These are phyloP conservation scores for Mormyrus proboscirostris DNA, from an alignment of 2,797 vertebrate species.

Conservation along the genomic window DNA sequence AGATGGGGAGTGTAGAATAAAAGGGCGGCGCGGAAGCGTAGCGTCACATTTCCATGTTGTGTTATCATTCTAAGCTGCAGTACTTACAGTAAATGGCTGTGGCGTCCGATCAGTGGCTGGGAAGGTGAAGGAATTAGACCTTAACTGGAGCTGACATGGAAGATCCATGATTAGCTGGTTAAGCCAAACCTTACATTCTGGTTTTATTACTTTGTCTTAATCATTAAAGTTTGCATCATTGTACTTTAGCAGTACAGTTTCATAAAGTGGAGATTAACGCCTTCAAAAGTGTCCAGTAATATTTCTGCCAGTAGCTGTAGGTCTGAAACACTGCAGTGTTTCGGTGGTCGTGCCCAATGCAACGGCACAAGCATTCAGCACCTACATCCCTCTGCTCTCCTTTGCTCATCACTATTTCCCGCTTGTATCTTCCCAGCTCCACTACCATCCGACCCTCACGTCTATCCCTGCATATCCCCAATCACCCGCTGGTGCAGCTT, in stretches of 20 bases:
- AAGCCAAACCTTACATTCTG: not conserved
- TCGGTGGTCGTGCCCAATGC: not conserved
- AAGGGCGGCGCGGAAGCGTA: not conserved
- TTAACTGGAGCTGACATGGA: not conserved
- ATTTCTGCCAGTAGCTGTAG: not conserved
- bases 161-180: not conserved
- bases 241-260: not conserved
- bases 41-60: not conserved
- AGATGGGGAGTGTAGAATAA: not conserved
- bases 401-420: not conserved
- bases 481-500: not conserved
- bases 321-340: not conserved
- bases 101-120: not conserved
- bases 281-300: not conserved
- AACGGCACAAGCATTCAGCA: not conserved
- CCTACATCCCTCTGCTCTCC: not conserved
- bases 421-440: not conserved
- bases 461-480: not conserved
- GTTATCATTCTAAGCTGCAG: not conserved
- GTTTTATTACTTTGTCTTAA: not conserved
- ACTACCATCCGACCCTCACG: not conserved
- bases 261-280: not conserved
- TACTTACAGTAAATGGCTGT: not conserved
- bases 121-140: not conserved
- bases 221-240: not conserved